phyloP scores from a whole-genome alignment of 2,797 vertebrate species.

The Amazona finschi region DNA sequence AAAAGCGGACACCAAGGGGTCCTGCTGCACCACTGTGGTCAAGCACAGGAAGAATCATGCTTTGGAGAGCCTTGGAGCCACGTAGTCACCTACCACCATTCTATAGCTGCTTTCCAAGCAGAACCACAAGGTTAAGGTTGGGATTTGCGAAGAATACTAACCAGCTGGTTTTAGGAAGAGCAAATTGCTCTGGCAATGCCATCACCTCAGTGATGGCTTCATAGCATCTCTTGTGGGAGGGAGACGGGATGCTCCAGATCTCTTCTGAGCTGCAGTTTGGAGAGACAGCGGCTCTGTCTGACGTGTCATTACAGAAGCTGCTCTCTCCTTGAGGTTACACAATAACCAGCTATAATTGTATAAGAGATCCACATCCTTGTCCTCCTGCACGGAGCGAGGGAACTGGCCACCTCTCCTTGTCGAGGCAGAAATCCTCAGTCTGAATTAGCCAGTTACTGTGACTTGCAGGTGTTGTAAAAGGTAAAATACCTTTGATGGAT shows the following conservation, averaged over 20 bases:
- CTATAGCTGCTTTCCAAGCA: background rate
- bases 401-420: conserved; percentile 59
- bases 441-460: background rate
- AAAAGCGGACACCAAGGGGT: background rate
- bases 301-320: conserved; percentile 23
- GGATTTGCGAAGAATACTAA: background rate
- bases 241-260: background rate
- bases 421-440: background rate
- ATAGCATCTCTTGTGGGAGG: background rate
- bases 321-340: conserved; percentile 58
- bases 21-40: background rate
- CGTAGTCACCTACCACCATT: background rate
- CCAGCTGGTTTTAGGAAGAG: background rate
- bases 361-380: conserved; percentile 62
- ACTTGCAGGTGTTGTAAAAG: background rate
- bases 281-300: background rate
- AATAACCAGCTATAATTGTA: conserved; percentile 70
- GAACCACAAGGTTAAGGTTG: background rate
- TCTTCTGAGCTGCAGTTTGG: background rate
- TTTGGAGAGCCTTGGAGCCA: background rate
- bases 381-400: background rate
- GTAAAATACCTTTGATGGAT: background rate
- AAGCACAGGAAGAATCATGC: background rate
- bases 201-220: background rate
- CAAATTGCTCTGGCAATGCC: background rate